Evolutionary conservation across 1,140 invertebrate genomes (phyloP), one percentile per base, ranked within the genome.

Genomic region (Adoxophyes honmai): DNA sequence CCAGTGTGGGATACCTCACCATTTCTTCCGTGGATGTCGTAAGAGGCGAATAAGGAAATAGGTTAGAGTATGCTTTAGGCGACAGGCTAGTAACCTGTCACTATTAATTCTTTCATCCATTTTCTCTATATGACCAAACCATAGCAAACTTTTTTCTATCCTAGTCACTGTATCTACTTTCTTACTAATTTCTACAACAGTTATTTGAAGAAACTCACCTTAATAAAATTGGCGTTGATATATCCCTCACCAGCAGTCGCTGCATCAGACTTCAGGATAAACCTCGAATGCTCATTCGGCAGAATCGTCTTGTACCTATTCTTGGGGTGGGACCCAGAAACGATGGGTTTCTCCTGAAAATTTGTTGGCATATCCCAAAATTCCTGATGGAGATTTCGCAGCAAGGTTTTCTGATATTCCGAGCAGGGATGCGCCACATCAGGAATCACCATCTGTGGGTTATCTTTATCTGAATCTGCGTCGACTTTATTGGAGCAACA

Each of bases 291-390:
- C 70, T 95, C 92, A 79, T 97, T 98, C 4, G 97, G 96, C 66
- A 98, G 88, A 48, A 98, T 96, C 0, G 95, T 94, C 74, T 94
- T 93, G 77, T 98, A 98, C 64, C 97, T 92, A 86, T 98, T 98
- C 84, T 97, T 97, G 11, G 93, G 92, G 60, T 96, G 95, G n/a
- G 95, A 96, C 3, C 97, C 97, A 51, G 94, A 94, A 3, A 98
- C 94, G 72, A 95, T 93, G 4, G 96, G 93, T 73, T 96, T 95
- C 66, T 98, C 96, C 56, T 97, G 95, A 64, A 96, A 93, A 84
- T 98, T 98, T 21, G 95, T 92, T 0, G 96, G 96, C 62, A 98
- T 94, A 82, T 97, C 96, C 96, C 96, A 98, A 81, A 98, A 98
- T 78, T 98, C 96, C 70, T 95, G 93, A 75, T 98, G 96, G 13